phyloP scores from a whole-genome alignment of 1,140 invertebrate species.

The Paralvinella palmiformis region DNA sequence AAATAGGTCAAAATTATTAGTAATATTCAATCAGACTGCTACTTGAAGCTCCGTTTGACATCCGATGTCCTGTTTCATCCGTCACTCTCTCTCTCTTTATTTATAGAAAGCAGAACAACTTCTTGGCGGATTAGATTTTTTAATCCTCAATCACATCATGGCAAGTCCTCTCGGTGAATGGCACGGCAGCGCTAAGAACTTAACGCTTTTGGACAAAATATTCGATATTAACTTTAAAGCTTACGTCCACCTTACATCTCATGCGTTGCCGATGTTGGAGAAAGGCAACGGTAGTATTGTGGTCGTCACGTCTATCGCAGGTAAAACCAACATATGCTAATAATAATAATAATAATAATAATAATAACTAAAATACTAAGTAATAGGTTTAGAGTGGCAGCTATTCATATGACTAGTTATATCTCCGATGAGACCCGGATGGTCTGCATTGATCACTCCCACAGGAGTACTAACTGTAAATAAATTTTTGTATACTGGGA shows the following conservation, averaged over 20 bases:
- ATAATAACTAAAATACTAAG: too few species aligned
- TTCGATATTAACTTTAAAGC: constrained; percentile 41
- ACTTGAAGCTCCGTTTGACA: background rate
- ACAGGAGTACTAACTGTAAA: background rate
- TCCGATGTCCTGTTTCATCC: background rate
- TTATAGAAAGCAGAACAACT: constrained; percentile 24
- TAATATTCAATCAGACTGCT: too few species aligned
- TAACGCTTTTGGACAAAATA: constrained; percentile 27
- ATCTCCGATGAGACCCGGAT: background rate
- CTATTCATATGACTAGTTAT: background rate
- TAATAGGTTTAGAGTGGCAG: background rate
- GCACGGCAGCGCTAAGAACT: constrained; percentile 30
- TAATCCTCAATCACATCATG: constrained; percentile 43
- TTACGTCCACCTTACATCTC: constrained; percentile 40
- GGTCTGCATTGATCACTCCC: background rate
- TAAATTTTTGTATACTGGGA: background rate
- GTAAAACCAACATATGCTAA: constrained; percentile 13
- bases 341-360: too few species aligned
- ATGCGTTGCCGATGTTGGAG: constrained; percentile 32
- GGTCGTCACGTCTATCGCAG: constrained; percentile 38
- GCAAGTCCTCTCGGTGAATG: constrained; percentile 29
- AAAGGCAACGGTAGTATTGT: constrained; percentile 33
- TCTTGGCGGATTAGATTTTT: constrained; percentile 37
- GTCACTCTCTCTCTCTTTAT: too few species aligned
- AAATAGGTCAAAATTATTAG: too few species aligned